These are phyloP conservation scores for Eurosta solidaginis DNA, from an alignment of 1,140 invertebrate genomes.

Conservation along the genomic window DNA sequence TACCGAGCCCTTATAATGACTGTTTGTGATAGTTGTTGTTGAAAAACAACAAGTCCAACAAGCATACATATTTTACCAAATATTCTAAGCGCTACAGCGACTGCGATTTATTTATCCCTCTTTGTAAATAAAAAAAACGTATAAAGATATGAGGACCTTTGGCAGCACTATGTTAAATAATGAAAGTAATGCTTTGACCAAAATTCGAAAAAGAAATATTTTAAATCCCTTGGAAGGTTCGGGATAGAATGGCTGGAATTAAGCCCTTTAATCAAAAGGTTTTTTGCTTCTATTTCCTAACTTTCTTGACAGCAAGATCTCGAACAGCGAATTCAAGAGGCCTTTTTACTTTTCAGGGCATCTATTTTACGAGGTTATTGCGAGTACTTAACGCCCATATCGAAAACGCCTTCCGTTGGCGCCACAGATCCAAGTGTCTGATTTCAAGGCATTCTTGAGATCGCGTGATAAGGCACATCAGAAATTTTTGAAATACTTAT, in stretches of 20 bases:
- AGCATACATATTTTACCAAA: no score
- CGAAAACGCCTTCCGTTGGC: slow-evolving; percentile 87
- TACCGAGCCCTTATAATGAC: no score
- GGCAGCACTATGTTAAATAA: no score
- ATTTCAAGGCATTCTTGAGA: slow-evolving; percentile 85
- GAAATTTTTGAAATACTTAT: slow-evolving; percentile 89
- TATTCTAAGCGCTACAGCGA: no score
- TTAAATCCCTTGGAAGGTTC: no score
- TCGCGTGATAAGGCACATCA: slow-evolving; percentile 75
- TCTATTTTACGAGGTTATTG: slow-evolving; percentile 91
- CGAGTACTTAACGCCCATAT: slow-evolving; percentile 89
- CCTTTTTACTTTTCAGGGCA: slow-evolving; percentile 94
- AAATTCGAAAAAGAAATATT: no score
- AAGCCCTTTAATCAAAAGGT: not conserved
- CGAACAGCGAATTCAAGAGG: slow-evolving; percentile 95
- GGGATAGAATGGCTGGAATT: not conserved
- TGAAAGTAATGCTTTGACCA: no score
- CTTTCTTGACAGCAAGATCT: slow-evolving; percentile 68
- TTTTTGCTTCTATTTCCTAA: slow-evolving; percentile 51
- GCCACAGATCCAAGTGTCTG: slow-evolving; percentile 93
- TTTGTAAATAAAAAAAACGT: not conserved
- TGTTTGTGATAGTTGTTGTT: no score
- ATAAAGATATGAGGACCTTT: not conserved
- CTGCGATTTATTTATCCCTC: no score
- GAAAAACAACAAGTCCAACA: no score